These are phyloP conservation scores for Spatulosminthurus flaviceps DNA, from an alignment of 2,888 invertebrate genomes.

Conservation along the genomic window DNA sequence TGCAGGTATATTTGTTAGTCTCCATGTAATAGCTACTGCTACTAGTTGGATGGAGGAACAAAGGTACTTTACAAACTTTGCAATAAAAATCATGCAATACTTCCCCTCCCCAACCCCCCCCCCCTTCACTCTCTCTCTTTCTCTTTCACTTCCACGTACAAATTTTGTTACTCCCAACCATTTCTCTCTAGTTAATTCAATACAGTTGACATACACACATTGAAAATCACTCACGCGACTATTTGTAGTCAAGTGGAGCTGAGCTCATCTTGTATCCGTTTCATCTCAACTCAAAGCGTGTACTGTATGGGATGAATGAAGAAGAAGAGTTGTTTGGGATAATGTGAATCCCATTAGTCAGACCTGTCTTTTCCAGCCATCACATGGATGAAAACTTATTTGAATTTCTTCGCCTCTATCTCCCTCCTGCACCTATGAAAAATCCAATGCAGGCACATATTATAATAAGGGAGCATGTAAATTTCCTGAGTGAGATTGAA, in stretches of 20 bases:
- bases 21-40: no score
- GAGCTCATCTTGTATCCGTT: slow-evolving; percentile 23
- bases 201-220: slow-evolving; percentile 25
- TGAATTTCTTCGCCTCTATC: background rate
- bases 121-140: background rate
- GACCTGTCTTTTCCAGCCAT: slow-evolving; percentile 32
- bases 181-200: background rate
- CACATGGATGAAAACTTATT: slow-evolving; percentile 4
- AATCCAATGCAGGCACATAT: background rate
- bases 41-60: no score
- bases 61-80: no score
- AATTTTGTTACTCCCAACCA: background rate
- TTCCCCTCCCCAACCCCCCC: no score
- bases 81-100: background rate
- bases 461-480: background rate
- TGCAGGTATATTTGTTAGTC: background rate
- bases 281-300: background rate
- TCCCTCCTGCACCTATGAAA: background rate
- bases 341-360: slow-evolving; percentile 33
- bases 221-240: slow-evolving; percentile 32
- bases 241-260: slow-evolving; percentile 25
- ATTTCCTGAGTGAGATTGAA: background rate
- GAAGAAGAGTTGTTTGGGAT: background rate
- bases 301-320: slow-evolving; percentile 3
- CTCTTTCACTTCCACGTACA: background rate